These are phyloP conservation scores for Phataginus tricuspis DNA, from an alignment of 2,797 vertebrate genomes.

Conservation along the genomic window DNA sequence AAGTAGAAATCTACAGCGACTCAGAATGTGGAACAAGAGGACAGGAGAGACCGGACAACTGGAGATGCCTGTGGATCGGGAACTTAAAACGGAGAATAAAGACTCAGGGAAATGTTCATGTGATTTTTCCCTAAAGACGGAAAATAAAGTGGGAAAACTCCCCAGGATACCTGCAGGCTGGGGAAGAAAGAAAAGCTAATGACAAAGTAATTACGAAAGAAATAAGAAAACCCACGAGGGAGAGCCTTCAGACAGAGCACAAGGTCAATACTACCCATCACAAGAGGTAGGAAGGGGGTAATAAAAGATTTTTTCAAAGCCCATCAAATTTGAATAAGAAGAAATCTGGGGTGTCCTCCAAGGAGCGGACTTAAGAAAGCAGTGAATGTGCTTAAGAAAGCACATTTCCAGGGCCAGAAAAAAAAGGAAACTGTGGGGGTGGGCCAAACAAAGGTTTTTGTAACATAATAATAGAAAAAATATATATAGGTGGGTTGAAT, in stretches of 20 bases:
- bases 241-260: neutral
- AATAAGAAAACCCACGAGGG: neutral
- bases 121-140: neutral
- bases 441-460: neutral
- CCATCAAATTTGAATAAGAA: neutral
- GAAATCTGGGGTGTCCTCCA: neutral
- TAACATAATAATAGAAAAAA: neutral
- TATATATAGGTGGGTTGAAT: neutral
- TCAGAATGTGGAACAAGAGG: neutral
- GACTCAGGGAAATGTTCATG: neutral
- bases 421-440: neutral
- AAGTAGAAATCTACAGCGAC: neutral
- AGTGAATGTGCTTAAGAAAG: too few relatives aligned
- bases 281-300: neutral
- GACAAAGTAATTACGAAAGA: neutral
- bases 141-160: neutral
- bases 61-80: neutral
- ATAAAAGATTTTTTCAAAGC: neutral
- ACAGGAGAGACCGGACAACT: neutral
- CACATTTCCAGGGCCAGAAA: conserved; percentile 32
- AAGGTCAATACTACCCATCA: neutral
- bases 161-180: neutral
- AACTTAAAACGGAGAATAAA: neutral
- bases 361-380: neutral
- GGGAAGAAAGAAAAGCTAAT: neutral